These are phyloP conservation scores for Acanthosepion pharaonis DNA, from an alignment of 2,888 invertebrate genomes.

Conservation along the genomic window DNA sequence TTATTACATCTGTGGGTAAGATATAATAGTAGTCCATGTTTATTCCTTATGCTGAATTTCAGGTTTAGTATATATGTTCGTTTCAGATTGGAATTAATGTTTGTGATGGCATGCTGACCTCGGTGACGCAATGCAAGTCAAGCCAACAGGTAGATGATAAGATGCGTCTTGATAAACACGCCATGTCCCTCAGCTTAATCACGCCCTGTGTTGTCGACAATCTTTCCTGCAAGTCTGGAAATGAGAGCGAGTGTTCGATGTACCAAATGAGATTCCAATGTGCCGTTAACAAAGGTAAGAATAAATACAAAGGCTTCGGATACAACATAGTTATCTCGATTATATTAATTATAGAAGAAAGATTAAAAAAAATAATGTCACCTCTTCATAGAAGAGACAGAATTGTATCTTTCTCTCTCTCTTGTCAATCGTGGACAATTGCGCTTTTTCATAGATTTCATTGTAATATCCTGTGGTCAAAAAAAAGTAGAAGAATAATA, in stretches of 20 bases:
- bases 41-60: too few relatives aligned
- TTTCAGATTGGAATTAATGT: constrained; percentile 50
- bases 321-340: too few relatives aligned
- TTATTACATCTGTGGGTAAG: too few relatives aligned
- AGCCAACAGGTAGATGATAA: neutral
- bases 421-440: too few relatives aligned
- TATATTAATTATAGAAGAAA: too few relatives aligned
- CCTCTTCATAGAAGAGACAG: neutral
- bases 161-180: constrained; percentile 16
- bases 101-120: constrained; percentile 49
- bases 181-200: constrained; percentile 41
- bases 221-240: neutral
- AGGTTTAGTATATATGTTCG: neutral
- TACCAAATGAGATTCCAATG: constrained; percentile 52
- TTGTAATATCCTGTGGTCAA: too few relatives aligned
- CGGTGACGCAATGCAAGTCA: constrained; percentile 50
- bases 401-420: neutral
- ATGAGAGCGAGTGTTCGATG: constrained; percentile 49
- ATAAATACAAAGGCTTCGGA: too few relatives aligned
- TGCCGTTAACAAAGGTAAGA: constrained; percentile 51
- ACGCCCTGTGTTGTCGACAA: neutral
- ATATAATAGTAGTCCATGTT: too few relatives aligned
- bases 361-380: too few relatives aligned
- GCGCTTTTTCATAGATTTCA: too few relatives aligned
- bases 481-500: too few relatives aligned